These are phyloP conservation scores for Squalus acanthias DNA, from an alignment of 2,797 vertebrate species.

Conservation along the genomic window DNA sequence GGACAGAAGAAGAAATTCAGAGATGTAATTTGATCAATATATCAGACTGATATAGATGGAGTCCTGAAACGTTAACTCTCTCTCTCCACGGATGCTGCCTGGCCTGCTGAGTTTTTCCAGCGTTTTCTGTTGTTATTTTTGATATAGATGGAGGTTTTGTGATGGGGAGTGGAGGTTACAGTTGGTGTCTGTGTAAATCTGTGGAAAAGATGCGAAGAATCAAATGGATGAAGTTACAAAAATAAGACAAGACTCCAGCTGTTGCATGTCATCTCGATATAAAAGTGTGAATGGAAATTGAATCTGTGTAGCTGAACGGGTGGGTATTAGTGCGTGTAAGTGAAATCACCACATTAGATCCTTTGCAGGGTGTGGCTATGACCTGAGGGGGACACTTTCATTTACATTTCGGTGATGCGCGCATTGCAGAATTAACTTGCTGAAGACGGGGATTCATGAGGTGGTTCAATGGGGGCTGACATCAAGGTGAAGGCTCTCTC, in stretches of 20 bases:
- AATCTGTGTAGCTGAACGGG: neutral
- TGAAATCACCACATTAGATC: neutral
- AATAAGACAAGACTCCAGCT: neutral
- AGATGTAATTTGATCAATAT: neutral
- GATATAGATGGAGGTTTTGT: neutral
- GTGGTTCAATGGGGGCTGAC: neutral
- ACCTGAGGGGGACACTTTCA: neutral
- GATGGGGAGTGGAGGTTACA: too few relatives aligned
- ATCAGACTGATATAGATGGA: neutral
- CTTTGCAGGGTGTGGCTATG: neutral
- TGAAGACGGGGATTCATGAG: neutral
- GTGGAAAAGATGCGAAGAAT: neutral
- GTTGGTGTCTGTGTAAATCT: neutral
- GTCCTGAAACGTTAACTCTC: too few relatives aligned
- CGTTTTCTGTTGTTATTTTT: too few relatives aligned
- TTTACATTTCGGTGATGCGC: neutral
- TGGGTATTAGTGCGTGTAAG: neutral
- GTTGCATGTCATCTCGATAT: neutral
- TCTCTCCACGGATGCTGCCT: too few relatives aligned
- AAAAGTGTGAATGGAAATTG: neutral
- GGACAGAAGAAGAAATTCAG: neutral
- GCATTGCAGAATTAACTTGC: neutral
- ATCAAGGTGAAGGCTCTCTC: neutral
- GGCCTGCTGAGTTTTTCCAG: too few relatives aligned
- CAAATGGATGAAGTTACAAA: neutral